These are phyloP conservation scores for Anolis sagrei DNA, from an alignment of 2,113 vertebrate genomes.

Conservation along the genomic window DNA sequence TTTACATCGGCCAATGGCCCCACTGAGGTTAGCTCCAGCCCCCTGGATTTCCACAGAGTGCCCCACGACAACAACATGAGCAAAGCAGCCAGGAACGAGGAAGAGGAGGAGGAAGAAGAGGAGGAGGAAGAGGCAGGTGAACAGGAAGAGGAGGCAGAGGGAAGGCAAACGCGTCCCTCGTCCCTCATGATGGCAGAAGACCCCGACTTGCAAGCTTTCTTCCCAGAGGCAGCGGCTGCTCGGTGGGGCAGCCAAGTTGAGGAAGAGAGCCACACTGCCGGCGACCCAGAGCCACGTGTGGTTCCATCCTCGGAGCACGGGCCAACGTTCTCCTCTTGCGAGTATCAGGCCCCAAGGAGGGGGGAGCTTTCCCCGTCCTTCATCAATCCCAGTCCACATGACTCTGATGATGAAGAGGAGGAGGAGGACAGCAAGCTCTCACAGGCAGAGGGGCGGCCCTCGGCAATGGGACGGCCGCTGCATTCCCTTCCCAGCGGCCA, in stretches of 20 bases:
- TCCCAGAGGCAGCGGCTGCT: slow-evolving; percentile 66
- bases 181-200: slow-evolving; percentile 84
- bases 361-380: slow-evolving; percentile 95
- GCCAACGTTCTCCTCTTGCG: slow-evolving; percentile 80
- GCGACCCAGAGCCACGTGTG: slow-evolving; percentile 73
- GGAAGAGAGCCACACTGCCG: slow-evolving; percentile 75
- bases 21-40: slow-evolving; percentile 79
- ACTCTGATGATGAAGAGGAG: slow-evolving; percentile 70
- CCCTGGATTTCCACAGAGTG: slow-evolving; percentile 55
- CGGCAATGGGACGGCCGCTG: slow-evolving; percentile 79
- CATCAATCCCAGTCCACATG: slow-evolving; percentile 89
- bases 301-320: slow-evolving; percentile 76
- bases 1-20: slow-evolving; percentile 83
- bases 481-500: slow-evolving; percentile 62
- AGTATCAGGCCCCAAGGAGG: slow-evolving; percentile 80
- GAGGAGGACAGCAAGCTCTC: slow-evolving; percentile 85
- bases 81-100: slow-evolving; percentile 40
- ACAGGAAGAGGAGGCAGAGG: slow-evolving; percentile 72
- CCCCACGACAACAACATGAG: slow-evolving; percentile 16
- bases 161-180: slow-evolving; percentile 82
- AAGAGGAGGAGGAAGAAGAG: slow-evolving; percentile 73
- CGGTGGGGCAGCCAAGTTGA: slow-evolving; percentile 68
- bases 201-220: slow-evolving; percentile 75
- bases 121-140: slow-evolving; percentile 50
- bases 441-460: slow-evolving; percentile 79